Evolutionary conservation across 2,888 invertebrate genomes (phyloP), one percentile per base, ranked within the genome.

Genomic region (Eupithecia centaureata): DNA sequence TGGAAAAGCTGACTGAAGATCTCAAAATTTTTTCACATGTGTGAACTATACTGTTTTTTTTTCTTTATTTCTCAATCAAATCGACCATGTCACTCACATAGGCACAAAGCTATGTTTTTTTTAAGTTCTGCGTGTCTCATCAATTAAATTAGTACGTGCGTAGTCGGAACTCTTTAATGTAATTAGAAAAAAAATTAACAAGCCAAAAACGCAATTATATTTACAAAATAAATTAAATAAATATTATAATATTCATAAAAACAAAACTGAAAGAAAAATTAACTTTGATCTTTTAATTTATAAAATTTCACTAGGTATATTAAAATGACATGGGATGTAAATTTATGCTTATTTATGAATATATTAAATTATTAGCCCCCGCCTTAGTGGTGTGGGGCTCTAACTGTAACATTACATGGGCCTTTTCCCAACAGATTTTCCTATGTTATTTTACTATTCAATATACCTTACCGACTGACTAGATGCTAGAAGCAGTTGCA

Each of bases 381-480:
- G n/a, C n/a, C n/a, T n/a, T n/a, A n/a, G n/a, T n/a, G n/a, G 18
- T 10, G 47, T 1, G 12, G 22, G 10, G 4, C n/a, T 15, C 5
- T 42, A 33, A 13, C 13, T 33, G 38, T 38, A 4, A 47, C 7
- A 47, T 12, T 47, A 47, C 0, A 22, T 47, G 47, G 10, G 18
- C 47, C 22, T 47, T 47, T 42, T n/a, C 22, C 47, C 47, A 47
- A 47, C 22, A 47, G 47, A 12, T 47, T 47, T n/a, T n/a, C n/a
- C n/a, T n/a, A n/a, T n/a, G n/a, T n/a, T n/a, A n/a, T n/a, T n/a
- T n/a, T n/a, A n/a, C n/a, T n/a, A n/a, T n/a, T n/a, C n/a, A n/a
- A n/a, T n/a, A n/a, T n/a, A n/a, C n/a, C n/a, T n/a, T n/a, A n/a
- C n/a, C n/a, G n/a, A n/a, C n/a, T n/a, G n/a, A n/a, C n/a, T n/a